These are phyloP conservation scores for Polyommatus icarus DNA, from an alignment of 2,888 invertebrate species.

Conservation along the genomic window DNA sequence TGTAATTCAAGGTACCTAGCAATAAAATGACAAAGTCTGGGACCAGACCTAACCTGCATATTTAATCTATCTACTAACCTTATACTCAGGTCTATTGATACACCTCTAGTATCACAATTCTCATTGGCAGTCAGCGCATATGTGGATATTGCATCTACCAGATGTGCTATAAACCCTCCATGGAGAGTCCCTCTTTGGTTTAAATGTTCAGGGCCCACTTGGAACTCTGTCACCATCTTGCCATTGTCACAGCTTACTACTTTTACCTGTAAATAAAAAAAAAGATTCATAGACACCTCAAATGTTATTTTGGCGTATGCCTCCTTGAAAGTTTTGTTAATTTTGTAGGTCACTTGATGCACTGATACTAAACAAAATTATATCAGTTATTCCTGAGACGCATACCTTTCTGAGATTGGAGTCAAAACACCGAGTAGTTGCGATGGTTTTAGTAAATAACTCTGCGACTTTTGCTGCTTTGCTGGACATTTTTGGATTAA, in stretches of 20 bases:
- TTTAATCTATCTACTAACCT: conserved; percentile 73
- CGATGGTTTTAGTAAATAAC: conserved; percentile 65
- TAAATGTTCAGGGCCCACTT: conserved; percentile 85
- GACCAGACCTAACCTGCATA: background rate
- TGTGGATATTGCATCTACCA: conserved; percentile 87
- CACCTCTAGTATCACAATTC: conserved; percentile 83
- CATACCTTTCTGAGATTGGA: conserved; percentile 67
- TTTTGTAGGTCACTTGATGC: background rate
- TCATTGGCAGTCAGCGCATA: conserved; percentile 87
- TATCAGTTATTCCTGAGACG: background rate
- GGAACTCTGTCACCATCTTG: conserved; percentile 86
- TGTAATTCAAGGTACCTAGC: background rate
- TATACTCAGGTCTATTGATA: conserved; percentile 91
- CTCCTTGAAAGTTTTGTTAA: background rate
- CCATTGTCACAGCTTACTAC: conserved; percentile 83
- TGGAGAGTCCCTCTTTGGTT: conserved; percentile 89
- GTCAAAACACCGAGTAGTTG: conserved; percentile 69
- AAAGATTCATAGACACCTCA: background rate
- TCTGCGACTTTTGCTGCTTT: conserved; percentile 66
- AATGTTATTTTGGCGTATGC: background rate
- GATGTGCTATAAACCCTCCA: conserved; percentile 91
- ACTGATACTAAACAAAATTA: background rate
- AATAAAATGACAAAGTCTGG: background rate
- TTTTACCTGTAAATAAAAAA: conserved; percentile 53
- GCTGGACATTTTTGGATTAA: conserved; percentile 50